Percentiles rank a stretch among this genome's conserved stretches.
These are phyloP conservation scores for Zaprionus capensis DNA, from an alignment of 1,140 invertebrate species.

Conservation along the genomic window DNA sequence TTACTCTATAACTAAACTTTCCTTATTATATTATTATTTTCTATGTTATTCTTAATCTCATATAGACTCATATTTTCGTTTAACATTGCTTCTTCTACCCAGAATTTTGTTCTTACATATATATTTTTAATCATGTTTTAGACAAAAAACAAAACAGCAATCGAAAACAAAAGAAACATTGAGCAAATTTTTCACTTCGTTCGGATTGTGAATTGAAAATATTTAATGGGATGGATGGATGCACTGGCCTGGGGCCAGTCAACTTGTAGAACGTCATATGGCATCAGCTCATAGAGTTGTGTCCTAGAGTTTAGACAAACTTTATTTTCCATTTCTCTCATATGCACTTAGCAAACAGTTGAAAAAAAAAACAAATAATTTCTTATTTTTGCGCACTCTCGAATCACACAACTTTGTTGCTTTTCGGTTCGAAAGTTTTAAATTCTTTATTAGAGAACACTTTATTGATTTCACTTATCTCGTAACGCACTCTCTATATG, in stretches of 20 bases:
- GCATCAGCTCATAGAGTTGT: conserved; percentile 63
- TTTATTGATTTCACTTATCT: conserved; percentile 36
- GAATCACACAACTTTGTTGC: conserved; percentile 49
- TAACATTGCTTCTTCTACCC: background rate
- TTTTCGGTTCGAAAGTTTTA: conserved; percentile 30
- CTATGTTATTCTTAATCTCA: background rate
- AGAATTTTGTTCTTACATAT: background rate
- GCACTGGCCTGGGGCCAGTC: conserved; percentile 25
- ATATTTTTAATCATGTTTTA: conserved; percentile 18
- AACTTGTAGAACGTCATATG: conserved; percentile 41
- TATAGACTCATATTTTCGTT: background rate
- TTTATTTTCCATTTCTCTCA: conserved; percentile 51
- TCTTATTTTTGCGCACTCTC: conserved; percentile 54
- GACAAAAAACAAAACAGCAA: conserved; percentile 5
- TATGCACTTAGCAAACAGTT: conserved; percentile 59
- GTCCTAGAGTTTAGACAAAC: conserved; percentile 58
- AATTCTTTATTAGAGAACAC: conserved; percentile 26
- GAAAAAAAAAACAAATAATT: conserved; percentile 18
- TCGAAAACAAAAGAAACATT: conserved; percentile 36
- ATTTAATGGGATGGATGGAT: conserved; percentile 21
- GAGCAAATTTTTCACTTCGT: conserved; percentile 84
- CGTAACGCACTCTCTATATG: conserved; percentile 40
- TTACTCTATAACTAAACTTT: background rate
- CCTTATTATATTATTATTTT: background rate
- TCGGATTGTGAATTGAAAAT: conserved; percentile 57